Evolutionary conservation across 2,888 invertebrate genomes (phyloP).

Genomic region (Habrosyne pyritoides): DNA sequence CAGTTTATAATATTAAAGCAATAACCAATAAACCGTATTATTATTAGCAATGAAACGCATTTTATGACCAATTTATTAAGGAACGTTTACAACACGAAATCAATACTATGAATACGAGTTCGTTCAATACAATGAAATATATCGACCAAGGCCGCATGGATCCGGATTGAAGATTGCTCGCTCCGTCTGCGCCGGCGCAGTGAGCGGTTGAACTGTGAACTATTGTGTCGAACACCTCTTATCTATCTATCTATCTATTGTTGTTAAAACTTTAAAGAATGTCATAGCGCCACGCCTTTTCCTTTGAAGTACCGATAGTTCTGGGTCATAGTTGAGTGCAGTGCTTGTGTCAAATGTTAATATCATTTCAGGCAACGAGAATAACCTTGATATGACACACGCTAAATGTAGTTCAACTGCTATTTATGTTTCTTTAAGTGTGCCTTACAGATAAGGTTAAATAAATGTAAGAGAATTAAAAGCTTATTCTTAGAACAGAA

Average conservation of each 20-base stretch:
- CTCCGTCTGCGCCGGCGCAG: slow-evolving; percentile 36
- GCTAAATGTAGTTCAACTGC: slow-evolving; percentile 21
- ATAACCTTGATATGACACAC: slow-evolving; percentile 29
- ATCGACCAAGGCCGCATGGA: slow-evolving; percentile 70
- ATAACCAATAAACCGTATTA: too few species aligned
- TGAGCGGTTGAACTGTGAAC: slow-evolving; percentile 79
- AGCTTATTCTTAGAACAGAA: too few species aligned
- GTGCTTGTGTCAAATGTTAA: slow-evolving; percentile 20
- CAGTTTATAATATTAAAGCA: too few species aligned
- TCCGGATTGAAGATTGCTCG: slow-evolving; percentile 68
- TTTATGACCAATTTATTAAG: neutral
- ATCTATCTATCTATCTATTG: slow-evolving; percentile 25
- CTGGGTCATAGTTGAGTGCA: slow-evolving; percentile 48
- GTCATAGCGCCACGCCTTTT: slow-evolving; percentile 67
- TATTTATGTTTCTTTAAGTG: slow-evolving; percentile 3
- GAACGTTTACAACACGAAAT: slow-evolving; percentile 14
- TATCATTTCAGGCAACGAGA: slow-evolving; percentile 9
- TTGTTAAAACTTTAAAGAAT: slow-evolving; percentile 67
- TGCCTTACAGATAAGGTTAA: too few species aligned
- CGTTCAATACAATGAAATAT: slow-evolving; percentile 55
- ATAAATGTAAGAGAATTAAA: too few species aligned
- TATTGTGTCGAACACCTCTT: slow-evolving; percentile 55
- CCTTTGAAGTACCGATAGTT: slow-evolving; percentile 28
- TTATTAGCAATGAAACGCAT: neutral
- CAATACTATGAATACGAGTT: slow-evolving; percentile 49